phyloP scores from a whole-genome alignment of 1,140 invertebrate genomes.

The Drosophila pseudoananassae region DNA sequence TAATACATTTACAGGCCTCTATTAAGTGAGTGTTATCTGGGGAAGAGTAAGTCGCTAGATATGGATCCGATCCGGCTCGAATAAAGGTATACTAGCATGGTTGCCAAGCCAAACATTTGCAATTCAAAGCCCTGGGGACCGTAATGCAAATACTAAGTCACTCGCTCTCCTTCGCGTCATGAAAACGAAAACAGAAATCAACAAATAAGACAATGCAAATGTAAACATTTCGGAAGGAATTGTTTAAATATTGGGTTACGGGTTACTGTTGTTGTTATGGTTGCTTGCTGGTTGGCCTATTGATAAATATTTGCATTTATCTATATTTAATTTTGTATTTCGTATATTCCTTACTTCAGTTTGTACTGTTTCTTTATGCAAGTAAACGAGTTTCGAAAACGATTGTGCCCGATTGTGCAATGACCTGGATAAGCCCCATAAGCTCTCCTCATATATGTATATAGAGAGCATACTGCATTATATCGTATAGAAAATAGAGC shows the following conservation, averaged over 20 bases:
- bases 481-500: conserved; percentile 43
- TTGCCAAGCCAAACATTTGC: conserved; percentile 52
- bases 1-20: conserved; percentile 48
- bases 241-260: conserved; percentile 57
- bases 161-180: conserved; percentile 5
- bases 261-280: no score
- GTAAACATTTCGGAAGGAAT: conserved; percentile 55
- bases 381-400: conserved; percentile 49
- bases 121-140: conserved; percentile 49
- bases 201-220: conserved; percentile 56
- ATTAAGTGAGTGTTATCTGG: conserved; percentile 49
- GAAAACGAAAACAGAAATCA: conserved; percentile 35
- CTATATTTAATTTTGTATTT: conserved; percentile 54
- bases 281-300: conserved; percentile 6
- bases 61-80: conserved; percentile 15
- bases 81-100: neutral
- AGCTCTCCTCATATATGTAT: conserved; percentile 1
- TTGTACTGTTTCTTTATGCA: conserved; percentile 38
- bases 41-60: conserved; percentile 17
- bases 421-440: conserved; percentile 43
- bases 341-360: conserved; percentile 9
- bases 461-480: conserved; percentile 9
- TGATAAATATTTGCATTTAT: conserved; percentile 62
- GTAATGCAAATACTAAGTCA: conserved; percentile 32
- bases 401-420: conserved; percentile 37